Base-by-base conservation (phyloP, 2,113 vertebrate species). In the Puffinus mauretanicus region DNA sequence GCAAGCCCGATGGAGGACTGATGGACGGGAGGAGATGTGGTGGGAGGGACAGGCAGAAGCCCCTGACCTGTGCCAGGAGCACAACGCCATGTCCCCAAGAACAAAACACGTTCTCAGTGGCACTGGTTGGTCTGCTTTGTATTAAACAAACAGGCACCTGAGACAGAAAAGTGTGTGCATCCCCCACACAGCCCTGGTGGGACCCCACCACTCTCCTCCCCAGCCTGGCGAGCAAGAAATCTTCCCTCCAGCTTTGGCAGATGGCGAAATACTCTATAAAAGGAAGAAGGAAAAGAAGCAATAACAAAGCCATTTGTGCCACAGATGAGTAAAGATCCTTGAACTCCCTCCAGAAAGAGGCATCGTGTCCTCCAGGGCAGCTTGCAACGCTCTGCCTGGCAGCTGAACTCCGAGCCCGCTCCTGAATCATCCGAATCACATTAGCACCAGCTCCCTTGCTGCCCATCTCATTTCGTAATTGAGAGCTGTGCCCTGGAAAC, bases 391-490 rank as follows among this genome's bases (percentile, higher is more conserved):
- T 61, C 52, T 1, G 7, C 30, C 67, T 22, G 52, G 9, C 60
- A 44, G 78, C 61, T 21, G 15, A 36, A 21, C 66, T 4, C 65
- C 1, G 1, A 60, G 66, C 73, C 36, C 2, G 3, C 42, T 10
- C 46, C 78, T 19, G 27, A 38, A n/a, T 25, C 34, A 26, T 16
- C 51, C 3, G 1, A n/a, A 20, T 12, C 1, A 0, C 75, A 30
- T 29, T 13, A 42, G 73, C 73, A 38, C 54, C 42, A 44, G 81
- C 27, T 54, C 49, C 52, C 57, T 44, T 8, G 34, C 26, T 76
- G 18, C 55, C 55, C 55, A 5, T 13, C 42, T 32, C 5, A 0
- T 13, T 40, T 13, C 0, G 0, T 14, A 46, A 26, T 4, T 3
- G 20, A 26, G 84, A 49, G 34, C 71, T 19, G 29, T 61, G 47